These are phyloP conservation scores for Hemaris fuciformis DNA, from an alignment of 2,888 invertebrate genomes.

Conservation along the genomic window DNA sequence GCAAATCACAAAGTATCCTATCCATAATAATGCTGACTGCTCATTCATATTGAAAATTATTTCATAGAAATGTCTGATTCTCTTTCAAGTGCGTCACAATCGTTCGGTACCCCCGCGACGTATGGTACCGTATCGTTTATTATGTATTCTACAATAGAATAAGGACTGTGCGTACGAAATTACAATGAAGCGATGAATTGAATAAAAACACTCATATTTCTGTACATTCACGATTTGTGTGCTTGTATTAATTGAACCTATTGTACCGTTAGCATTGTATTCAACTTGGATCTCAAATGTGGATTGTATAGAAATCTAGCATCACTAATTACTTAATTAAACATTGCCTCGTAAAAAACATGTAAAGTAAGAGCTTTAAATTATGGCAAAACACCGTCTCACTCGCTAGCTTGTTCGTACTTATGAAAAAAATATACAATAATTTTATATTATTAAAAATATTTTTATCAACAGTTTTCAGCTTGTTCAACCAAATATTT, in stretches of 20 bases:
- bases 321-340: too few relatives aligned
- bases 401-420: too few relatives aligned
- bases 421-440: too few relatives aligned
- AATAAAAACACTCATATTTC: background rate
- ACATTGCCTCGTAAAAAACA: too few relatives aligned
- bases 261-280: background rate
- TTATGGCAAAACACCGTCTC: too few relatives aligned
- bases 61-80: background rate
- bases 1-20: too few relatives aligned
- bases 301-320: too few relatives aligned
- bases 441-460: too few relatives aligned
- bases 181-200: slow-evolving; percentile 6
- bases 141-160: slow-evolving; percentile 16
- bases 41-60: background rate
- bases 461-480: background rate
- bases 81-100: background rate
- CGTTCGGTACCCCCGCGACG: background rate
- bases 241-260: slow-evolving; percentile 12
- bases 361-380: too few relatives aligned
- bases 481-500: background rate
- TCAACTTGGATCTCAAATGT: too few relatives aligned
- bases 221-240: slow-evolving; percentile 12
- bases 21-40: background rate
- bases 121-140: slow-evolving; percentile 13
- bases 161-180: background rate